Percentiles rank a stretch among this genome's conserved stretches.
Conservation (phyloP, 2,113 vertebrate species). For the Entelurus aequoreus region DNA sequence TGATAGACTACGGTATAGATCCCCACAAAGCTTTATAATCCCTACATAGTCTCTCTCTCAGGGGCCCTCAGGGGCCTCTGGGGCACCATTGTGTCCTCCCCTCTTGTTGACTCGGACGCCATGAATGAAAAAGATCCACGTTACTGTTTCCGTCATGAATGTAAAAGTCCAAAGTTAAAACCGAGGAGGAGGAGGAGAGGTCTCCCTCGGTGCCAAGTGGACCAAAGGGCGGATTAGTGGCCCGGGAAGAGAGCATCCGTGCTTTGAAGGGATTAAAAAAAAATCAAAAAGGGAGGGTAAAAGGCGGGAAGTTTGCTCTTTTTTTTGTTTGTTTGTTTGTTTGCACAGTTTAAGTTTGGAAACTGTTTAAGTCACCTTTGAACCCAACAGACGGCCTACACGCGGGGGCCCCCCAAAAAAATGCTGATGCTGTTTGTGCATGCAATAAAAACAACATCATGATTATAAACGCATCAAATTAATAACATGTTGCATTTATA, state of each 20-base stretch:
- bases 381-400: constrained; percentile 43
- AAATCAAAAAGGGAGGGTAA: background rate
- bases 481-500: too few relatives aligned
- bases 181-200: constrained; percentile 49
- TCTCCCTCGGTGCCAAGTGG: constrained; percentile 48
- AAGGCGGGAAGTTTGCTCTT: constrained; percentile 48
- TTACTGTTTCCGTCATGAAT: constrained; percentile 74
- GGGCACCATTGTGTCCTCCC: constrained; percentile 55
- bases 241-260: constrained; percentile 47
- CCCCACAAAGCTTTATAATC: constrained; percentile 38
- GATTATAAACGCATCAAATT: too few relatives aligned
- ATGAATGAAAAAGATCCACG: constrained; percentile 69
- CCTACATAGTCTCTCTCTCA: constrained; percentile 45
- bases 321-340: constrained; percentile 43
- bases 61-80: constrained; percentile 55
- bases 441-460: too few relatives aligned
- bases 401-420: background rate
- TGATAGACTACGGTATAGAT: background rate
- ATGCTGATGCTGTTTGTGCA: background rate
- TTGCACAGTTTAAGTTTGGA: constrained; percentile 52
- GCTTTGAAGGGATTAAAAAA: constrained; percentile 68
- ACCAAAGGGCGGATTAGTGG: constrained; percentile 59
- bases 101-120: constrained; percentile 66
- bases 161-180: constrained; percentile 73
- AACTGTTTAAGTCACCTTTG: constrained; percentile 67